Evolutionary conservation across 2,888 invertebrate species (phyloP).

Genomic region (Pristionchus maxplancki): DNA sequence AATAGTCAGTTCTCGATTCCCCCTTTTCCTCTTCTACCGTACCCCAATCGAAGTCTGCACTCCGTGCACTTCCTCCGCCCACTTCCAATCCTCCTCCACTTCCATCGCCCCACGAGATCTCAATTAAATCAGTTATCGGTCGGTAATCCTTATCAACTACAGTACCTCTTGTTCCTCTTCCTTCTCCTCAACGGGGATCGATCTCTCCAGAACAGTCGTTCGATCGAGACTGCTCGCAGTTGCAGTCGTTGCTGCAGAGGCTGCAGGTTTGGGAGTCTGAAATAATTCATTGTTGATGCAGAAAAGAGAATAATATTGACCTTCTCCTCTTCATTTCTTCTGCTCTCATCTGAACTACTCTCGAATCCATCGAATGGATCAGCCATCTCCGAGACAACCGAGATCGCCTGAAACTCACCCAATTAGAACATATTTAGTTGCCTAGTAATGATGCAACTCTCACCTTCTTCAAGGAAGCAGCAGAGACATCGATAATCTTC

Average conservation of each 20-base stretch:
- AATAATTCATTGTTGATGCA: neutral
- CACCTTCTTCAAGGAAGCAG: conserved; percentile 30
- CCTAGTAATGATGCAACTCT: neutral
- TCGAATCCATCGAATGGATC: conserved; percentile 47
- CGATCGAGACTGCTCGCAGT: neutral
- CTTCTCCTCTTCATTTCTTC: neutral
- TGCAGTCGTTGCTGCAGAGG: neutral
- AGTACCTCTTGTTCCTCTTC: conserved; percentile 26
- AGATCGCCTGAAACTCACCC: conserved; percentile 12
- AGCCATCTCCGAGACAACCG: conserved; percentile 23
- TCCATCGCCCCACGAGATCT: conserved; percentile 16
- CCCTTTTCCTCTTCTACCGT: neutral
- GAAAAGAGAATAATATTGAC: neutral
- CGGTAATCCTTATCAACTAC: neutral
- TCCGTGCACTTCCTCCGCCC: conserved; percentile 5
- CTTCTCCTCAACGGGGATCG: neutral
- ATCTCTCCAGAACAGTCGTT: neutral
- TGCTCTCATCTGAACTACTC: neutral
- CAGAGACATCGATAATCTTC: neutral
- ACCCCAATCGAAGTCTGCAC: conserved; percentile 46
- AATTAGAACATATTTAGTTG: neutral
- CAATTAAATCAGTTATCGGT: neutral
- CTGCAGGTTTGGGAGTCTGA: neutral
- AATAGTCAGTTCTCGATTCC: neutral
- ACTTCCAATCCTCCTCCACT: neutral